Percentiles rank a stretch among this genome's conserved stretches.
Conservation (phyloP, 1,140 invertebrate genomes). For the Drosophila micromelanica region DNA sequence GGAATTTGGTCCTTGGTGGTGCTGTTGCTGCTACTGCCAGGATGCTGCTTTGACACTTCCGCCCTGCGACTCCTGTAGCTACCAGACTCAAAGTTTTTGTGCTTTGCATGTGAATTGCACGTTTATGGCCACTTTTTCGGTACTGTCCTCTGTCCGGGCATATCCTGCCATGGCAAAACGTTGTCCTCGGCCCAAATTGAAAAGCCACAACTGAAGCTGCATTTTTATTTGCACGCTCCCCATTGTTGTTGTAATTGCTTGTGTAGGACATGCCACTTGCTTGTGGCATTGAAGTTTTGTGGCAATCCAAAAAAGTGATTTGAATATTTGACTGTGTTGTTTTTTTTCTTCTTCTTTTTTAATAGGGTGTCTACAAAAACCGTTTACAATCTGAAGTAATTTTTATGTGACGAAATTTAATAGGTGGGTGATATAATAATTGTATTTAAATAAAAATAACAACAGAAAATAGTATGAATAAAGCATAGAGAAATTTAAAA, state of each 20-base stretch:
- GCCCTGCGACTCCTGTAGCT: slow-evolving; percentile 20
- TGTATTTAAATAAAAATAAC: too few relatives aligned
- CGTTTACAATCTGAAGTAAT: background rate
- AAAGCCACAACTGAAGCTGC: slow-evolving; percentile 67
- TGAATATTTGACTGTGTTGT: slow-evolving; percentile 19
- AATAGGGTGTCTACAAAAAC: slow-evolving; percentile 2
- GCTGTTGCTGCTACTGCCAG: slow-evolving; percentile 31
- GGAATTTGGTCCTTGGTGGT: slow-evolving; percentile 21
- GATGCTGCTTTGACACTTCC: slow-evolving; percentile 62
- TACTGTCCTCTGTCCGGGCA: slow-evolving; percentile 8
- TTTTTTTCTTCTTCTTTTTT: slow-evolving; percentile 8
- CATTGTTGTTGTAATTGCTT: slow-evolving; percentile 78
- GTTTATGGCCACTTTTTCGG: slow-evolving; percentile 63
- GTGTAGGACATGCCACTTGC: slow-evolving; percentile 73
- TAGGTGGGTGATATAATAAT: background rate
- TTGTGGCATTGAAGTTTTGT: slow-evolving; percentile 28
- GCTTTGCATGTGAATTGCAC: slow-evolving; percentile 77
- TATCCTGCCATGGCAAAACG: slow-evolving; percentile 14
- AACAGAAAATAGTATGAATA: background rate
- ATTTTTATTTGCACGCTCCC: slow-evolving; percentile 66
- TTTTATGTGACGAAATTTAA: background rate
- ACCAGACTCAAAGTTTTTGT: slow-evolving; percentile 40
- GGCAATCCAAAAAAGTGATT: slow-evolving; percentile 33
- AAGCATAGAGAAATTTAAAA: too few relatives aligned
- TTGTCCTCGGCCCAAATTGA: slow-evolving; percentile 57